Percentiles rank a stretch among this genome's conserved stretches.
Conservation (phyloP, 30 jellyfish, hydroid and myxozoan species). For the Mastigias papua region DNA sequence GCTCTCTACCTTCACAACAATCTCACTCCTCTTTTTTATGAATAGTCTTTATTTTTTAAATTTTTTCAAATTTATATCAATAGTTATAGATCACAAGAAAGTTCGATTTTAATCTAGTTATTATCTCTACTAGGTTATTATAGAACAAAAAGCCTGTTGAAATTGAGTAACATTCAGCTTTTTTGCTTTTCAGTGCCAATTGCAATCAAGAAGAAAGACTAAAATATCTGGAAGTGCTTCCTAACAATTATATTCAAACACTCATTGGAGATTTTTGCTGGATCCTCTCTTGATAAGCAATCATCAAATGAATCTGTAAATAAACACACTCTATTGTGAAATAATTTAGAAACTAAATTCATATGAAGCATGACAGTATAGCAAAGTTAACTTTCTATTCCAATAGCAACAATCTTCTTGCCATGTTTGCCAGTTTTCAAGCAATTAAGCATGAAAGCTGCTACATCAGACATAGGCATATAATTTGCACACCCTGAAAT, state of each 20-base stretch:
- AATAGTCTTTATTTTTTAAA: no score
- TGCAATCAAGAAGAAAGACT: slow-evolving; percentile 77
- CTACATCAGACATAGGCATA: slow-evolving; percentile 53
- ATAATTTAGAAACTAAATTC: background rate
- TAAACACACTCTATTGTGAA: background rate
- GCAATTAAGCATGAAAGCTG: slow-evolving; percentile 50
- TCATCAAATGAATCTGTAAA: background rate
- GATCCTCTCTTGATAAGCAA: background rate
- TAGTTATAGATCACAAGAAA: no score
- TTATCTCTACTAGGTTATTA: no score
- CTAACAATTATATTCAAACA: background rate
- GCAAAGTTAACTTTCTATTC: slow-evolving; percentile 1
- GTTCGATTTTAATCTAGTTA: no score
- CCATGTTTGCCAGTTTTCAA: slow-evolving; percentile 31
- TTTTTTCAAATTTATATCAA: no score
- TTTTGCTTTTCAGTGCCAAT: slow-evolving; percentile 62
- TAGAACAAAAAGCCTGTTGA: no score
- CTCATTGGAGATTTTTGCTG: background rate
- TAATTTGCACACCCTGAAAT: slow-evolving; percentile 25
- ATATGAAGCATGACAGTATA: background rate
- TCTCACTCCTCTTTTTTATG: no score
- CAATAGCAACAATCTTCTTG: slow-evolving; percentile 51
- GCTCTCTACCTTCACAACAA: no score
- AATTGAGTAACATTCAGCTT: background rate
- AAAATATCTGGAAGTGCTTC: background rate